These are phyloP conservation scores for Geococcyx californianus DNA, from an alignment of 2,113 vertebrate genomes.

Conservation along the genomic window DNA sequence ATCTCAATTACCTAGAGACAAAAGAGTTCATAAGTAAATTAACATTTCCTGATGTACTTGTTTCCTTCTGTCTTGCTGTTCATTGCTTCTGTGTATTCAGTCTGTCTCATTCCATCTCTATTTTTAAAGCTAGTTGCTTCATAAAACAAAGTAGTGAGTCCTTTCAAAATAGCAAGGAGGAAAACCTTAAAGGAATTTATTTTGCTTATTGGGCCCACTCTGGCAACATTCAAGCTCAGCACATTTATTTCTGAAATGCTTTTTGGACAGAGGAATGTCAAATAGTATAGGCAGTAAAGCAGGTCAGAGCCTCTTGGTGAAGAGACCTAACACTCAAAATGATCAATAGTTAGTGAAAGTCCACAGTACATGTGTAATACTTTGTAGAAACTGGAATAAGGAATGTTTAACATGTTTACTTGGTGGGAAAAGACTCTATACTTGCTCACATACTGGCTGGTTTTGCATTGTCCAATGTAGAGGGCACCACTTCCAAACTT, in stretches of 20 bases:
- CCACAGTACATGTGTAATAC: neutral
- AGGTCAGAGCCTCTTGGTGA: neutral
- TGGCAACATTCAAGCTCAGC: neutral
- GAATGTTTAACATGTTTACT: neutral
- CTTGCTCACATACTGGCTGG: neutral
- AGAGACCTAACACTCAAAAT: neutral
- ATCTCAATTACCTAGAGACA: neutral
- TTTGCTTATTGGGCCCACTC: neutral
- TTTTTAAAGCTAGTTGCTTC: neutral
- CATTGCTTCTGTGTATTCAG: neutral
- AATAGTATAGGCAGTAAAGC: neutral
- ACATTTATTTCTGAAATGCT: neutral
- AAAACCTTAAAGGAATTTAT: neutral
- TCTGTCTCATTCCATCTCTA: neutral
- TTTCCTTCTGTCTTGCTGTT: neutral
- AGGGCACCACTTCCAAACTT: neutral
- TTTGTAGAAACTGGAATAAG: neutral
- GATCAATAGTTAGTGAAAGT: neutral
- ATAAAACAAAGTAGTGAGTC: neutral
- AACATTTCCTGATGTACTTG: neutral
- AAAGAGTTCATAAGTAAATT: neutral
- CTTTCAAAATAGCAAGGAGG: neutral
- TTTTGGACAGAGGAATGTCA: neutral
- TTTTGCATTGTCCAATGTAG: neutral
- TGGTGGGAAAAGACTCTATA: neutral